These are phyloP conservation scores for Idaea aversata DNA, from an alignment of 2,888 invertebrate species.

Conservation along the genomic window DNA sequence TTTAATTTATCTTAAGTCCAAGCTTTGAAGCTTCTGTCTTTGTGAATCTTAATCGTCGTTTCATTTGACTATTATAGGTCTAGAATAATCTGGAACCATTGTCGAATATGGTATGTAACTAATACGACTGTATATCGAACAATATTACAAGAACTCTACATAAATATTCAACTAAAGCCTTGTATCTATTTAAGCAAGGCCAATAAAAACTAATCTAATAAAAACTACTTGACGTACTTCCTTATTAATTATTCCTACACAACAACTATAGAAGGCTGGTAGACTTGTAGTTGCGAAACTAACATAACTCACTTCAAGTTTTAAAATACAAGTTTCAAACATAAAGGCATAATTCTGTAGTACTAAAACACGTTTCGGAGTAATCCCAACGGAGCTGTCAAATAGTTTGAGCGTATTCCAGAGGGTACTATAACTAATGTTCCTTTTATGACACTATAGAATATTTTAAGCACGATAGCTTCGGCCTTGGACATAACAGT, in stretches of 20 bases:
- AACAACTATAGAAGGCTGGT: background rate
- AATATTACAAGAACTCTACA: slow-evolving; percentile 7
- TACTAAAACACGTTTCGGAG: slow-evolving; percentile 20
- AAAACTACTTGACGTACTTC: background rate
- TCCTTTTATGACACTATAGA: slow-evolving; percentile 69
- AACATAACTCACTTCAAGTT: slow-evolving; percentile 4
- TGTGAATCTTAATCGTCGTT: slow-evolving; percentile 44
- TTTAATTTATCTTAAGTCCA: slow-evolving; percentile 32
- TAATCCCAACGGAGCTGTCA: slow-evolving; percentile 24
- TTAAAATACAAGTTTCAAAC: background rate
- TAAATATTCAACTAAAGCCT: background rate
- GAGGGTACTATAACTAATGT: slow-evolving; percentile 56
- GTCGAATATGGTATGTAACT: background rate
- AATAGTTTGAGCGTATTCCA: slow-evolving; percentile 39
- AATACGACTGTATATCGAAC: background rate
- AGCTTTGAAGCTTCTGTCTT: slow-evolving; percentile 31
- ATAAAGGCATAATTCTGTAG: slow-evolving; percentile 2
- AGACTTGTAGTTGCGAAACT: background rate
- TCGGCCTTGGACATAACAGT: background rate
- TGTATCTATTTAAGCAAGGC: background rate
- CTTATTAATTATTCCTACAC: background rate
- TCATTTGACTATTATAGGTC: slow-evolving; percentile 10
- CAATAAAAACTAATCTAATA: background rate
- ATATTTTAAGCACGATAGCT: slow-evolving; percentile 63
- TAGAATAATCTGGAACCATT: background rate